phyloP scores from a whole-genome alignment of 2,113 vertebrate species.

The Eonycteris spelaea region DNA sequence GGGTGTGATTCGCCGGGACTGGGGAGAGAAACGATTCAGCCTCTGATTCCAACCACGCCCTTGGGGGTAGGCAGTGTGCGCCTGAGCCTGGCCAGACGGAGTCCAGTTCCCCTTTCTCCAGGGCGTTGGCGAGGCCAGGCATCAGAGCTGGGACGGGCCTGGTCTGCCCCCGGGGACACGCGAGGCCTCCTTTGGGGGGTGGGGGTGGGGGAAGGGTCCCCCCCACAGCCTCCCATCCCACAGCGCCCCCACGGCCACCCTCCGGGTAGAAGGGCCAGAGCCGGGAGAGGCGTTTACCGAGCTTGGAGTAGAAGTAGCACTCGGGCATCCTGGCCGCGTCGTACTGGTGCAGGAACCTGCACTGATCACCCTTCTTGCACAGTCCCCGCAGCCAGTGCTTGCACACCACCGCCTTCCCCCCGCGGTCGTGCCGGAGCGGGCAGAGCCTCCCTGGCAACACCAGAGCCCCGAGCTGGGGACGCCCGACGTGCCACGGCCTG shows the following conservation, averaged over 20 bases:
- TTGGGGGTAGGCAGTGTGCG: rapidly evolving
- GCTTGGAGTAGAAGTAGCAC: constrained; percentile 71
- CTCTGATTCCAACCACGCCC: not conserved
- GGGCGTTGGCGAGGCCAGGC: not conserved
- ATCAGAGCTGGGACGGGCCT: not conserved
- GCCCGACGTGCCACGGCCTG: not conserved
- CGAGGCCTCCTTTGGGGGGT: not conserved
- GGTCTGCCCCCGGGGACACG: not conserved
- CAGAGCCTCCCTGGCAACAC: constrained; percentile 17
- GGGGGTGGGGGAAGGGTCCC: not conserved
- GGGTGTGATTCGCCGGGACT: not conserved
- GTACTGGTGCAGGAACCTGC: constrained; percentile 64
- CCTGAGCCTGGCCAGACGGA: not conserved
- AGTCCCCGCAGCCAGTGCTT: constrained; percentile 76
- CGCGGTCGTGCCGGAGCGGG: rapidly evolving
- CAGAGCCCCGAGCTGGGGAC: not conserved
- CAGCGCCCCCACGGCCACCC: not conserved
- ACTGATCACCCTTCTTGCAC: constrained; percentile 58
- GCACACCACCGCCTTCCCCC: constrained; percentile 61
- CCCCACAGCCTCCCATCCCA: not conserved
- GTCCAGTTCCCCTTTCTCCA: not conserved
- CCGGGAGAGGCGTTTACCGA: constrained; percentile 8
- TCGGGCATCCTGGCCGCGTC: constrained; percentile 29
- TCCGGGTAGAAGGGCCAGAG: rapidly evolving
- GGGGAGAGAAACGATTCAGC: not conserved